Evolutionary conservation across 2,888 invertebrate genomes (phyloP), one percentile per base, ranked within the genome.

Genomic region (Scaptomyza reducta): DNA sequence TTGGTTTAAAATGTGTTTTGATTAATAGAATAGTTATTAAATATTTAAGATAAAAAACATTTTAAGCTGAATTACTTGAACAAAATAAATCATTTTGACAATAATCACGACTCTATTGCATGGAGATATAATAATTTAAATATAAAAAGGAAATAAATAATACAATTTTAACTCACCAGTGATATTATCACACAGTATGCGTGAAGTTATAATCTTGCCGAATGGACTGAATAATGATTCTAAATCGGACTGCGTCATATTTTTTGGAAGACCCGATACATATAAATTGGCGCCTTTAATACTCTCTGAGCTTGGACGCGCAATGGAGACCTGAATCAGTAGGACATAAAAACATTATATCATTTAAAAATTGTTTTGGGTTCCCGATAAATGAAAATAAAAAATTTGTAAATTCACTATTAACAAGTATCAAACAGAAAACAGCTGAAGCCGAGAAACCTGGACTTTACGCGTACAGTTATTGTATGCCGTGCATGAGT

Each of bases 201-300:
- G 94, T 73, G 96, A 96, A 90, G 96, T 97, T 91, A 96, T 97
- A 90, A 96, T 96, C 83, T 95, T 94, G 84, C 96, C 96, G 90
- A 93, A 96, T 47, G 96, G 95, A 90, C 94, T 94, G 93, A 96
- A 96, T 83, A 97, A 93, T 90, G 94, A 94, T 93, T 97, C 96
- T 92, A 96, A 92, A 91, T 96, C 96, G 91, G 95, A 95, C 92
- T 96, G 96, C 68, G 96, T 96, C 96, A 96, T 95, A 92, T 95
- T 95, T 92, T 96, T 97, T 85, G 97, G 97, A 90, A 97, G 94
- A 82, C 97, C 97, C 88, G 97, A 97, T 78, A 97, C 97, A 92
- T 97, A 97, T 73, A 97, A 93, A 92, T 97, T 97, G 87, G 97
- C 97, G 90, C 97, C 97, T 93, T 98, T 98, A 91, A 97, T 97